Evolutionary conservation across 2,113 vertebrate species (phyloP).

Genomic region (Pedetes capensis): DNA sequence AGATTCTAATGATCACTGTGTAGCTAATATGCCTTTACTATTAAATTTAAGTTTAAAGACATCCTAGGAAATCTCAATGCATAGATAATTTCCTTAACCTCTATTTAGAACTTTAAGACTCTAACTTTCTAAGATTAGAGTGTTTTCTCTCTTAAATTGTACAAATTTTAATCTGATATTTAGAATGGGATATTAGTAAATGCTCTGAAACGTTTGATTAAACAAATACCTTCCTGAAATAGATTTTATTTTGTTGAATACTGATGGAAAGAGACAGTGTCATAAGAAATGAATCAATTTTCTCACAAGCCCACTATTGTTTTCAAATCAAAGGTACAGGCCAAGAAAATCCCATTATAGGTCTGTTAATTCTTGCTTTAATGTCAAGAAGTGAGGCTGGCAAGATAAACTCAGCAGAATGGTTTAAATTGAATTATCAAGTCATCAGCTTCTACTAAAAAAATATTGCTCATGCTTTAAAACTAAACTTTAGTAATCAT

Average conservation of each 20-base stretch:
- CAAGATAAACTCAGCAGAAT: not conserved
- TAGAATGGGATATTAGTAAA: not conserved
- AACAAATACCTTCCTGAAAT: not conserved
- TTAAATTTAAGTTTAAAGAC: not conserved
- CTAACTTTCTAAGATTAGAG: not conserved
- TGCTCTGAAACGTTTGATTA: not conserved
- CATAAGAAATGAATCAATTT: not conserved
- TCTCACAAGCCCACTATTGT: not conserved
- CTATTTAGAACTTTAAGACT: not conserved
- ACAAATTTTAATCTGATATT: not conserved
- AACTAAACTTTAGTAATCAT: not conserved
- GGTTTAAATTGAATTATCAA: not conserved
- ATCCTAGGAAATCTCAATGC: not conserved
- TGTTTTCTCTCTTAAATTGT: not conserved
- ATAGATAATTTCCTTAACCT: not conserved
- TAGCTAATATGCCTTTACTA: not conserved
- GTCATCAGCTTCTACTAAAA: not conserved
- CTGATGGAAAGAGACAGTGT: not conserved
- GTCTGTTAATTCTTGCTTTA: not conserved
- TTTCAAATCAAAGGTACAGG: slow-evolving; percentile 5
- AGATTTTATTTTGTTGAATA: slow-evolving; percentile 5
- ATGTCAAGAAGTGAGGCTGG: not conserved
- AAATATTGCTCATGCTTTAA: not conserved
- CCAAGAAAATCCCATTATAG: not conserved
- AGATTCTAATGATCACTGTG: not conserved